Evolutionary conservation across 53 echinoderm and acorn worm genomes (phyloP).

Genomic region (Luidia sarsii): DNA sequence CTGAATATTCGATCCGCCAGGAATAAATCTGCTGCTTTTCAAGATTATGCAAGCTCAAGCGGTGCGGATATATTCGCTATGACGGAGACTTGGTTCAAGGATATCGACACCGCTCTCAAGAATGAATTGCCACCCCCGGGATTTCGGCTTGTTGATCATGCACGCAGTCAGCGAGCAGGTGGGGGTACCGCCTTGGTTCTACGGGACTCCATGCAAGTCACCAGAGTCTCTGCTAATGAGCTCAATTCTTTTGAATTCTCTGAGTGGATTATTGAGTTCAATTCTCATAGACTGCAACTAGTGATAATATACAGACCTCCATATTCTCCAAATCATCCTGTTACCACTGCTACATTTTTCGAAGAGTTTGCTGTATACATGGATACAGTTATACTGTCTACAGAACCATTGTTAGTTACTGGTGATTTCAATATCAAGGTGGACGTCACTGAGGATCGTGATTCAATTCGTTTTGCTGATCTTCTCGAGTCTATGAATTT

Average conservation of each 20-base stretch:
- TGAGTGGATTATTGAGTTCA: not conserved
- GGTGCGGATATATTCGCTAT: constrained; percentile 8
- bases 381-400: constrained; percentile 8
- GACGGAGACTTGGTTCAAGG: constrained; percentile 9
- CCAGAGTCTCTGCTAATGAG: not conserved
- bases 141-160: not conserved
- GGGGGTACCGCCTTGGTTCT: constrained; percentile 16
- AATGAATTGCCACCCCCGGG: constrained; percentile 26
- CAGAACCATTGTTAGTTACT: constrained; percentile 41
- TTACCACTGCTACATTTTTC: constrained; percentile 31
- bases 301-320: constrained; percentile 25
- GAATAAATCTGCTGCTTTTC: constrained; percentile 21
- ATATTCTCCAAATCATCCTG: not conserved
- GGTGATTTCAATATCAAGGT: constrained; percentile 61
- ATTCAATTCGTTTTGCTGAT: constrained; percentile 46
- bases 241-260: constrained; percentile 19
- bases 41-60: not conserved
- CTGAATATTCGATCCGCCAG: constrained; percentile 4
- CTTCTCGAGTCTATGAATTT: constrained; percentile 42
- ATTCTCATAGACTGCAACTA: not conserved
- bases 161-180: not conserved
- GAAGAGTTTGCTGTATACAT: constrained; percentile 17
- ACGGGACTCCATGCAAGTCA: not conserved
- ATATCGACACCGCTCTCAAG: not conserved
- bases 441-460: constrained; percentile 7